These are phyloP conservation scores for Lepidurus couesii DNA, from an alignment of 1,140 invertebrate species.

Conservation along the genomic window DNA sequence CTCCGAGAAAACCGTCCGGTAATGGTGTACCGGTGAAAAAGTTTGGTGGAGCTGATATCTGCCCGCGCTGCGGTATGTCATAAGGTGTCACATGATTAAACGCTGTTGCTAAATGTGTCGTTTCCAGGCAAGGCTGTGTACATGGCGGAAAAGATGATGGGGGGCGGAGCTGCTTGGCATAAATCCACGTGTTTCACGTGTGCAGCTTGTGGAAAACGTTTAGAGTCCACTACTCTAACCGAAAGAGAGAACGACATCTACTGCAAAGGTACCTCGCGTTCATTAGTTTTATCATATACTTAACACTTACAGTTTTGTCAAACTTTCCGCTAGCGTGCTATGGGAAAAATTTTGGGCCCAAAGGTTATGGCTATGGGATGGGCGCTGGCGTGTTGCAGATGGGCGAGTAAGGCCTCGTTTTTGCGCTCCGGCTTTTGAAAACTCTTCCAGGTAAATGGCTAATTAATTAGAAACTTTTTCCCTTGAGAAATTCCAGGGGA, in stretches of 20 bases:
- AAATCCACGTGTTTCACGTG: constrained; percentile 44
- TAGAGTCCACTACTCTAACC: constrained; percentile 51
- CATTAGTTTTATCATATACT: not conserved
- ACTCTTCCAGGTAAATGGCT: constrained; percentile 11
- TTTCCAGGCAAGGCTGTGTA: constrained; percentile 44
- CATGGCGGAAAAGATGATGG: constrained; percentile 48
- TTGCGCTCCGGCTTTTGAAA: not conserved
- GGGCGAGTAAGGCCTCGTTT: constrained; percentile 27
- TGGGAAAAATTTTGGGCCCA: constrained; percentile 42
- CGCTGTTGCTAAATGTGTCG: constrained; percentile 1
- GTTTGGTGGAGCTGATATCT: constrained; percentile 43
- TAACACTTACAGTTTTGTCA: constrained; percentile 15
- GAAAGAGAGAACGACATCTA: constrained; percentile 51
- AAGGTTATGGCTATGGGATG: constrained; percentile 42
- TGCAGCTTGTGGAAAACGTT: constrained; percentile 49
- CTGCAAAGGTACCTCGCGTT: constrained; percentile 44
- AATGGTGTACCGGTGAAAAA: constrained; percentile 35
- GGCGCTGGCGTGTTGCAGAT: constrained; percentile 40
- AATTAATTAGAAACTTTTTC: constrained; percentile 27
- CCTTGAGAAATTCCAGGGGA: not conserved
- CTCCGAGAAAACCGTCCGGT: constrained; percentile 30
- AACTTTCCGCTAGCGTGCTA: constrained; percentile 41
- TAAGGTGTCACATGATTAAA: not conserved
- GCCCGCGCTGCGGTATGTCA: constrained; percentile 42
- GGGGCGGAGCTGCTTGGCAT: constrained; percentile 45